Conservation (phyloP, 2,888 invertebrate genomes). For the Diarsia dahlii region DNA sequence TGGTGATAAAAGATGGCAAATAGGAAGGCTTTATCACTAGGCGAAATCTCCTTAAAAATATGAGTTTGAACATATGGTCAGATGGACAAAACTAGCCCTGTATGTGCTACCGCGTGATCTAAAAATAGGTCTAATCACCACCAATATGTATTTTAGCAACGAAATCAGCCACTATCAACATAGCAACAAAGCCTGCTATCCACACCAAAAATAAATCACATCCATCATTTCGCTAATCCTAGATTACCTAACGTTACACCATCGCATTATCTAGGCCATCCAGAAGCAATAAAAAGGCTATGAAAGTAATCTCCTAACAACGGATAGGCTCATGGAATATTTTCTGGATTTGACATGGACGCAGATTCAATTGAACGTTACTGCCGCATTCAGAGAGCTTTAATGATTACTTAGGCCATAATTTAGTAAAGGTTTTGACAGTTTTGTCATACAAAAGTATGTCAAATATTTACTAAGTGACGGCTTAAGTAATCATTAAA, state of each 20-base stretch:
- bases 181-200: conserved; percentile 8
- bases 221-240: conserved; percentile 39
- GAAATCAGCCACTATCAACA: background rate
- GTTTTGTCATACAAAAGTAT: too few species aligned
- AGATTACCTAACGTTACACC: conserved; percentile 36
- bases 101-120: too few species aligned
- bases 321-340: conserved; percentile 49
- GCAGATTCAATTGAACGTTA: conserved; percentile 35
- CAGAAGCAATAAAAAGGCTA: conserved; percentile 27
- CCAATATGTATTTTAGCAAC: conserved; percentile 10
- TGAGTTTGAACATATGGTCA: too few species aligned
- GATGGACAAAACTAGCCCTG: too few species aligned
- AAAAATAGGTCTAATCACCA: background rate
- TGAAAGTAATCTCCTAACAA: conserved; percentile 31
- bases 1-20: too few species aligned
- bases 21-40: too few species aligned
- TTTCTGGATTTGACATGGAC: conserved; percentile 39
- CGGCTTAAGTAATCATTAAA: too few species aligned
- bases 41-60: too few species aligned
- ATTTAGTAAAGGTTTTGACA: too few species aligned
- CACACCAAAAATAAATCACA: conserved; percentile 18
- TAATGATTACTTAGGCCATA: too few species aligned
- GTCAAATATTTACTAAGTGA: too few species aligned
- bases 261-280: conserved; percentile 15
- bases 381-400: too few species aligned